Conservation (phyloP, 2,797 vertebrate genomes). For the Anabas testudineus region DNA sequence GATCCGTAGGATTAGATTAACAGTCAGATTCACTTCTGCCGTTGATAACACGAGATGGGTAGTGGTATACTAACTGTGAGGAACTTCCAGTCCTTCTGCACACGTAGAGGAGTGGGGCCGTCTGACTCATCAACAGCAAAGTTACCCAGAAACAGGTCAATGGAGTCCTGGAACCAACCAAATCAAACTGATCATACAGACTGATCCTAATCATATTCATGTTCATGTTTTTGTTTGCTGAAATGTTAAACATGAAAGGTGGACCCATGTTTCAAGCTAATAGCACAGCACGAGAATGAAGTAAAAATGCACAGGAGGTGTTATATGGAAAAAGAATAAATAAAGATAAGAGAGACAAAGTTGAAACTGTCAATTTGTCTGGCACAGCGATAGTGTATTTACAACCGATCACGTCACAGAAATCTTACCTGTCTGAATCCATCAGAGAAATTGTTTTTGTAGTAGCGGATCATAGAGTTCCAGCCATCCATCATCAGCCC, state of each 20-base stretch:
- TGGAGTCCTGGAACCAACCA: constrained; percentile 88
- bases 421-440: constrained; percentile 93
- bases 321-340: not conserved
- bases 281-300: not conserved
- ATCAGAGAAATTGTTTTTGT: constrained; percentile 99
- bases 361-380: not conserved
- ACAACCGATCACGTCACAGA: not conserved
- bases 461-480: constrained; percentile 97
- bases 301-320: not conserved
- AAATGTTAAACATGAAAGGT: not conserved
- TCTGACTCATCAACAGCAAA: constrained; percentile 95
- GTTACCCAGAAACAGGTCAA: constrained; percentile 98
- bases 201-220: not conserved
- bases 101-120: constrained; percentile 88
- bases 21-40: not conserved
- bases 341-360: not conserved
- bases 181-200: not conserved
- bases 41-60: not conserved
- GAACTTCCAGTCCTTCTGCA: constrained; percentile 97
- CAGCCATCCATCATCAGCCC: constrained; percentile 96
- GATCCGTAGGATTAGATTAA: not conserved
- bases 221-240: not conserved
- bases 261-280: not conserved
- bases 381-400: too few relatives aligned
- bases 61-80: constrained; percentile 87